Percentiles rank a stretch among this genome's conserved stretches.
These are phyloP conservation scores for Caenorhabditis sp. DNA, from an alignment of 2,888 invertebrate genomes.

Conservation along the genomic window DNA sequence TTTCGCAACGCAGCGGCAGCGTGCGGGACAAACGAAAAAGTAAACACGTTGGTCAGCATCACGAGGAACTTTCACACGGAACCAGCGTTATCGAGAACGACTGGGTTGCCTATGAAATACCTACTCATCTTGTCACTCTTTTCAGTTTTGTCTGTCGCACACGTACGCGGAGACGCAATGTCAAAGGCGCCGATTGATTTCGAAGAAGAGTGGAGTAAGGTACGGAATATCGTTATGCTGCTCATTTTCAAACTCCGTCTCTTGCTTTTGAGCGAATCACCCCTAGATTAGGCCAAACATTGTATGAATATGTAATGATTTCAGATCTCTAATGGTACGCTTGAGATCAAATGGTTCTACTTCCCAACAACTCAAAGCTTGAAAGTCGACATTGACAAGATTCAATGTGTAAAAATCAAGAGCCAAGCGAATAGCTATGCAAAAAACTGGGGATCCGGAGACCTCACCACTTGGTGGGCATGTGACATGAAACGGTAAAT, in stretches of 20 bases:
- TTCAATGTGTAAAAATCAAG: constrained; percentile 17
- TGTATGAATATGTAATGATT: not conserved
- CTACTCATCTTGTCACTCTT: constrained; percentile 27
- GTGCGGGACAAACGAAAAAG: constrained; percentile 20
- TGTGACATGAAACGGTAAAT: constrained; percentile 53
- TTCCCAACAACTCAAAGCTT: constrained; percentile 44
- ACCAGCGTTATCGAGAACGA: constrained; percentile 45
- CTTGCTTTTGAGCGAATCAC: not conserved
- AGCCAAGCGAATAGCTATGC: constrained; percentile 39
- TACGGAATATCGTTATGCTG: not conserved
- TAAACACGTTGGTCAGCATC: constrained; percentile 27
- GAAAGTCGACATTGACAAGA: constrained; percentile 40
- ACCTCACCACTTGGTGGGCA: constrained; percentile 45
- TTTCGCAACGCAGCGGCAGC: constrained; percentile 44
- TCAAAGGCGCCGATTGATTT: constrained; percentile 40
- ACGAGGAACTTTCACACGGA: constrained; percentile 41
- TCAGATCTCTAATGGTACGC: constrained; percentile 38
- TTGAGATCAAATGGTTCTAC: constrained; percentile 51
- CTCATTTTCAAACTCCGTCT: not conserved
- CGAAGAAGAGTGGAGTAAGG: constrained; percentile 56
- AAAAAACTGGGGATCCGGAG: constrained; percentile 54
- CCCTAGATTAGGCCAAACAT: too few species aligned
- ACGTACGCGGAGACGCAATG: not conserved
- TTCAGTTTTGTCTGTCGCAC: constrained; percentile 13
- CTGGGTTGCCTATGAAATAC: constrained; percentile 33